phyloP scores from a whole-genome alignment of 2,888 invertebrate genomes.

The Molanna angustata region DNA sequence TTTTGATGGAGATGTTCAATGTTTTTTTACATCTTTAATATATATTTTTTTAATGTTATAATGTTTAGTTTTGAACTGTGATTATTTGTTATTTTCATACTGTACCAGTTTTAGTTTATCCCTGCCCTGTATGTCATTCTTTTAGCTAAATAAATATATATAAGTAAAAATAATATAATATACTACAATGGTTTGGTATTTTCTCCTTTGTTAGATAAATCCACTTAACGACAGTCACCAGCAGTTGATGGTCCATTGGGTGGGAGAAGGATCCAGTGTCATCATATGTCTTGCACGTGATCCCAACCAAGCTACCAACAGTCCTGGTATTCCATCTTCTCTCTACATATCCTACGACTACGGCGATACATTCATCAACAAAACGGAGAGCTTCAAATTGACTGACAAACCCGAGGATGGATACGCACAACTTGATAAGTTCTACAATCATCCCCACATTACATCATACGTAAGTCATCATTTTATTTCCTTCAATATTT shows the following conservation, averaged over 20 bases:
- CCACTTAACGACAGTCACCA: slow-evolving; percentile 82
- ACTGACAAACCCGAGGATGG: slow-evolving; percentile 49
- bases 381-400: slow-evolving; percentile 65
- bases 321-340: slow-evolving; percentile 66
- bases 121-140: no score
- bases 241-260: slow-evolving; percentile 90
- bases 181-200: no score
- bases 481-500: neutral
- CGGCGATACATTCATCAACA: slow-evolving; percentile 75
- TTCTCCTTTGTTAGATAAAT: slow-evolving; percentile 74
- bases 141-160: no score
- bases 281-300: slow-evolving; percentile 84
- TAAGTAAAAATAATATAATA: no score
- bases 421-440: slow-evolving; percentile 77
- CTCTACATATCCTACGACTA: slow-evolving; percentile 87
- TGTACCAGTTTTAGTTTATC: no score
- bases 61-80: slow-evolving; percentile 11
- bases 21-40: no score
- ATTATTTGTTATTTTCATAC: slow-evolving; percentile 10
- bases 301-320: slow-evolving; percentile 55
- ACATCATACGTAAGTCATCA: slow-evolving; percentile 69
- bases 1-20: no score
- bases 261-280: slow-evolving; percentile 81
- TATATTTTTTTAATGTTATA: no score
- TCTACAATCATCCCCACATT: slow-evolving; percentile 79